Conservation (phyloP, 2,888 invertebrate genomes). For the Desoria tigrina region DNA sequence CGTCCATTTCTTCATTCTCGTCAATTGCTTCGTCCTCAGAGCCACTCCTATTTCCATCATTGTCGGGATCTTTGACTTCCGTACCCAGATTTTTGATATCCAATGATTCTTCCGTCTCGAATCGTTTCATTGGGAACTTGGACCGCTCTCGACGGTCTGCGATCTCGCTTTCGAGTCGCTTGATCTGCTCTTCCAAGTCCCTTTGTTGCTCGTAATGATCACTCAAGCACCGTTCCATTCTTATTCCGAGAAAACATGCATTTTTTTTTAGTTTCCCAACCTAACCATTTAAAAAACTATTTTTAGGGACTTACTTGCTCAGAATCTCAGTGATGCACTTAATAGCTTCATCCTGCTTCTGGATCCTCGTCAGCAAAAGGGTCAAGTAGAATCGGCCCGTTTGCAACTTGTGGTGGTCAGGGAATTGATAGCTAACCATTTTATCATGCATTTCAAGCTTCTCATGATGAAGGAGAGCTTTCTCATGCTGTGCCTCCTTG, state of each 20-base stretch:
- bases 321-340: conserved; percentile 44
- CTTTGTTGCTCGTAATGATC: conserved; percentile 36
- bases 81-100: background rate
- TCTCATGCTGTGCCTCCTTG: conserved; percentile 26
- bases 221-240: conserved; percentile 35
- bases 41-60: background rate
- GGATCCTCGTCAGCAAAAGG: conserved; percentile 37
- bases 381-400: conserved; percentile 16
- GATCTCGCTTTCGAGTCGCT: conserved; percentile 36
- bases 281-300: conserved; percentile 2
- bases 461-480: conserved; percentile 23
- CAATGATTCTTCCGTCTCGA: conserved; percentile 9
- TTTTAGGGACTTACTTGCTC: conserved; percentile 34
- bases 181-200: conserved; percentile 43
- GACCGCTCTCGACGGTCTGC: conserved; percentile 26
- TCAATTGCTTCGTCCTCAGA: conserved; percentile 11
- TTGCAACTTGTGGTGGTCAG: conserved; percentile 16
- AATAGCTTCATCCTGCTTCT: conserved; percentile 46
- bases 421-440: conserved; percentile 26
- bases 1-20: conserved; percentile 32
- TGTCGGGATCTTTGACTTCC: conserved; percentile 12
- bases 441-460: conserved; percentile 13
- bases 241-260: background rate
- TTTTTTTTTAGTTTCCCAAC: too few relatives aligned
- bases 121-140: conserved; percentile 15